These are phyloP conservation scores for Brassicogethes aeneus DNA, from an alignment of 2,888 invertebrate species.

Conservation along the genomic window DNA sequence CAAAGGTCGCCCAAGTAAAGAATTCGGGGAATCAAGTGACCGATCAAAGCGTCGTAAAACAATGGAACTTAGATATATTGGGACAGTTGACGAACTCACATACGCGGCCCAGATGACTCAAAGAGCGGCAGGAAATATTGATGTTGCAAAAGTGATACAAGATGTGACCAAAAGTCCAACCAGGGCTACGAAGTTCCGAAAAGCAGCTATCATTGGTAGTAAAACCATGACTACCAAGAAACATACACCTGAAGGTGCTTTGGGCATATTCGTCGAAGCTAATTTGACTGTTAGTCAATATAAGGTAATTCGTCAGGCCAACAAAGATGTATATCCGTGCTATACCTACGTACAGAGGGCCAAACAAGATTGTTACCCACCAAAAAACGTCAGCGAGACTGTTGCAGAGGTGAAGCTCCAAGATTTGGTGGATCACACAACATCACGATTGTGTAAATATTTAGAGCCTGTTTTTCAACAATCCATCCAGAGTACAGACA, in stretches of 20 bases:
- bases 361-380: no score
- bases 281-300: slow-evolving; percentile 1
- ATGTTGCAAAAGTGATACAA: background rate
- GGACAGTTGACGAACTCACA: background rate
- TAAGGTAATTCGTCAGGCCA: background rate
- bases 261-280: slow-evolving; percentile 4
- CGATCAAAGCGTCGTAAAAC: no score
- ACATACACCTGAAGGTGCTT: background rate
- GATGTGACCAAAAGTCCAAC: slow-evolving; percentile 2
- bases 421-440: no score
- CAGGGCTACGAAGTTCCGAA: background rate
- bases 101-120: background rate
- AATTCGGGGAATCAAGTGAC: no score
- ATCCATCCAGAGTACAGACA: no score
- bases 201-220: slow-evolving; percentile 1
- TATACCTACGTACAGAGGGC: background rate
- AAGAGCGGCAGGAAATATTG: background rate
- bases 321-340: background rate
- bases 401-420: no score
- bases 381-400: no score
- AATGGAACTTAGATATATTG: background rate
- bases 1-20: no score
- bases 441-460: background rate
- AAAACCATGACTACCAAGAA: background rate
- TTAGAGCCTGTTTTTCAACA: no score